phyloP scores from a whole-genome alignment of 2,113 vertebrate genomes.

The Castor canadensis region DNA sequence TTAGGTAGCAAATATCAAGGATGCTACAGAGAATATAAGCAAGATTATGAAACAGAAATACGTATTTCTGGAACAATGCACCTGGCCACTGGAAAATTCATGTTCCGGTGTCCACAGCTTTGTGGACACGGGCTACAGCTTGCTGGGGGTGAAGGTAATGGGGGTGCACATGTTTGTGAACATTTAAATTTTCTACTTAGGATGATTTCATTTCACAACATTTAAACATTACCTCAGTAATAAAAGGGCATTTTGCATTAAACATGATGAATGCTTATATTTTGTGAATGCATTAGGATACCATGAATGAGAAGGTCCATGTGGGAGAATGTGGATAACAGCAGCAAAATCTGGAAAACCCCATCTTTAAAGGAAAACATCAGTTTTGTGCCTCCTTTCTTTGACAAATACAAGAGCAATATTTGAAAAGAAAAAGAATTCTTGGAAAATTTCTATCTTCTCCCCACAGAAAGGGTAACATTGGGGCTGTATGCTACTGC shows the following conservation, averaged over 20 bases:
- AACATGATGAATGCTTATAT: background rate
- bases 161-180: background rate
- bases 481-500: background rate
- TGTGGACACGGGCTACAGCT: background rate
- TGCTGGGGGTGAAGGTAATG: background rate
- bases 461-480: background rate
- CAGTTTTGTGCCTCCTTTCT: background rate
- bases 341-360: background rate
- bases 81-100: background rate
- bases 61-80: background rate
- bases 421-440: background rate
- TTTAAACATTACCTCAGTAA: background rate
- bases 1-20: background rate
- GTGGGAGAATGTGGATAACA: background rate
- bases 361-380: background rate
- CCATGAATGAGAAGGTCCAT: fast-evolving
- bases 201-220: background rate
- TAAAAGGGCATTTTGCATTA: background rate
- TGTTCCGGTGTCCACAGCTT: too few relatives aligned
- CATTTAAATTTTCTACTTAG: background rate
- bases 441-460: background rate
- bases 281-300: background rate
- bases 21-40: background rate
- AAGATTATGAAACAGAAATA: background rate
- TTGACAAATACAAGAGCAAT: background rate